These are phyloP conservation scores for Drosophila quadrilineata DNA, from an alignment of 1,140 invertebrate species.

Conservation along the genomic window DNA sequence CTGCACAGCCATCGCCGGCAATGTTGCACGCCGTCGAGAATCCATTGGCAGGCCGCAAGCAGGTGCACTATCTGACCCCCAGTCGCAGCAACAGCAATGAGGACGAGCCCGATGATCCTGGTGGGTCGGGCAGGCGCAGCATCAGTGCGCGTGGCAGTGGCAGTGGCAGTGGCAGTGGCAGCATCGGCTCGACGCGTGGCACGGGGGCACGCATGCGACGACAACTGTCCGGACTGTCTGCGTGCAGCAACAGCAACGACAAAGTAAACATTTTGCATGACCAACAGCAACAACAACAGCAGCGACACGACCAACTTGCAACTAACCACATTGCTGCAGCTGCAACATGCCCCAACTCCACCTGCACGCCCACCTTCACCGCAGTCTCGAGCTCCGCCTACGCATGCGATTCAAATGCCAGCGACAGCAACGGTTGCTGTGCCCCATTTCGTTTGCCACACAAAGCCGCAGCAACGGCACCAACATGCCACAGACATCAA, in stretches of 20 bases:
- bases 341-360: slow-evolving; percentile 35
- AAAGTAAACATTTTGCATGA: slow-evolving; percentile 79
- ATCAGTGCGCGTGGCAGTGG: neutral
- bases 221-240: slow-evolving; percentile 56
- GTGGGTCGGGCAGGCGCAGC: slow-evolving; percentile 1
- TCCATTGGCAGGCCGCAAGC: slow-evolving; percentile 33
- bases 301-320: slow-evolving; percentile 15
- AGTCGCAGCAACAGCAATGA: slow-evolving; percentile 18
- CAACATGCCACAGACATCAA: neutral
- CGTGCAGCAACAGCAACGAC: slow-evolving; percentile 54
- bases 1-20: neutral
- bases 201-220: slow-evolving; percentile 47
- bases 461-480: slow-evolving; percentile 6
- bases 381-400: slow-evolving; percentile 18
- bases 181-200: slow-evolving; percentile 26
- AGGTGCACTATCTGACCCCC: slow-evolving; percentile 57
- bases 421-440: slow-evolving; percentile 26
- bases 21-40: slow-evolving; percentile 16
- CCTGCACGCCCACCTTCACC: neutral
- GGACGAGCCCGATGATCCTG: slow-evolving; percentile 32
- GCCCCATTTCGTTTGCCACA: slow-evolving; percentile 26
- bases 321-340: slow-evolving; percentile 28
- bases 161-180: slow-evolving; percentile 3
- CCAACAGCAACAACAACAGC: slow-evolving; percentile 38
- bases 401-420: neutral